Conservation (phyloP, 2,113 vertebrate species). For the Leptobrachium leishanense region DNA sequence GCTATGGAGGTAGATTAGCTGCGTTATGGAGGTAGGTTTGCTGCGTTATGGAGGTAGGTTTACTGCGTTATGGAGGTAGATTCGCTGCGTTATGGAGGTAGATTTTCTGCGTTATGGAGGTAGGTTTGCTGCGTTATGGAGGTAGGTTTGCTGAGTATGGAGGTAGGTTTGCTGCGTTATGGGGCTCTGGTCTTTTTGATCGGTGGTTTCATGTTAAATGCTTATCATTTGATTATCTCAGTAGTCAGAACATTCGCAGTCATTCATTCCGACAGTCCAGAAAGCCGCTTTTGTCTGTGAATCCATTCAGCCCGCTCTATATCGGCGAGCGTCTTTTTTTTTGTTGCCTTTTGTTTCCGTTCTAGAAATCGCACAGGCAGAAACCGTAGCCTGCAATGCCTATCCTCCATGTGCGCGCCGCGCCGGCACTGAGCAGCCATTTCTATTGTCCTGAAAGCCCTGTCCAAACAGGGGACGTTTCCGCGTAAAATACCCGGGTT, state of each 20-base stretch:
- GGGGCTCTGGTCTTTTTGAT: no score
- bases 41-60: no score
- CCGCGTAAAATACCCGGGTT: neutral
- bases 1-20: no score
- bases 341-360: conserved; percentile 26
- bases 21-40: no score
- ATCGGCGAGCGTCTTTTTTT: conserved; percentile 16
- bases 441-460: neutral
- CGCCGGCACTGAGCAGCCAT: neutral
- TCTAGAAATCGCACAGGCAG: conserved; percentile 33
- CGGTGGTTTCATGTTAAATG: no score
- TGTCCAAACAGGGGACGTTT: neutral
- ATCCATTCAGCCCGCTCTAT: conserved; percentile 20
- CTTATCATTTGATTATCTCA: neutral
- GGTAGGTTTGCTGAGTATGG: no score
- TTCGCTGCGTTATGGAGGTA: no score
- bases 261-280: conserved; percentile 16
- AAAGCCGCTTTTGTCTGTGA: conserved; percentile 25
- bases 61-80: no score
- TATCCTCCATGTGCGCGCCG: neutral
- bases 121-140: no score
- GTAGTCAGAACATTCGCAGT: neutral
- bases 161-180: no score
- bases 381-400: conserved; percentile 1
- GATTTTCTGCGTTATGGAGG: no score